Conservation (phyloP, 2,888 invertebrate species). For the Melangyna quadrimaculata region DNA sequence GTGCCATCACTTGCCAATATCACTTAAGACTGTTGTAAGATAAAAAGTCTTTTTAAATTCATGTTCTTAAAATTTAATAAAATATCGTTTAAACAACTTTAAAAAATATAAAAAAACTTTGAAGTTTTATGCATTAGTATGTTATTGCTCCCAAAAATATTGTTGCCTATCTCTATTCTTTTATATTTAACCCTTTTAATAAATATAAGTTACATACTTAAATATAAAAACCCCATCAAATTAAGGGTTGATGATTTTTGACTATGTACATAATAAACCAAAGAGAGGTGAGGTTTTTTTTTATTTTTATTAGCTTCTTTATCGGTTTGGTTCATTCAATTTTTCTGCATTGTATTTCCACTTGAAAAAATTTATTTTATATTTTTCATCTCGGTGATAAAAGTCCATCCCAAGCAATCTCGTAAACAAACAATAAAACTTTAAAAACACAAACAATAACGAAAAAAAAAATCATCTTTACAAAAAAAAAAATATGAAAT, state of each 20-base stretch:
- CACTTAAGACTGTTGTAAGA: too few relatives aligned
- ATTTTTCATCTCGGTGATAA: neutral
- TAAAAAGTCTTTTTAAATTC: too few relatives aligned
- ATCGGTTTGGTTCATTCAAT: neutral
- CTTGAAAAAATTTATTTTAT: constrained; percentile 13
- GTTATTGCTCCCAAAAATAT: neutral
- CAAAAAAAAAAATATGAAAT: neutral
- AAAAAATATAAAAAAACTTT: neutral
- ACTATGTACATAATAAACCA: neutral
- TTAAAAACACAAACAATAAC: neutral
- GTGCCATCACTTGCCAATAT: too few relatives aligned
- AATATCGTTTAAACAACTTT: neutral
- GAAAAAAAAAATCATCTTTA: neutral
- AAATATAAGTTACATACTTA: constrained; percentile 1
- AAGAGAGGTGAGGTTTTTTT: neutral
- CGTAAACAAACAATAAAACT: constrained; percentile 30
- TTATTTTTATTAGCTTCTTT: constrained; percentile 4
- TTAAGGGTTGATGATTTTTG: neutral
- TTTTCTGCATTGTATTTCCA: neutral
- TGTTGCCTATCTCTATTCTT: neutral
- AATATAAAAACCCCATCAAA: constrained; percentile 12
- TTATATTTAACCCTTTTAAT: neutral
- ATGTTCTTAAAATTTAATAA: neutral
- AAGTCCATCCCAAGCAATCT: constrained; percentile 29
- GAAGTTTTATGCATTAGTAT: neutral